Evolutionary conservation across 1,140 invertebrate species (phyloP), one percentile per base, ranked within the genome.

Genomic region (Heterodera schachtii): DNA sequence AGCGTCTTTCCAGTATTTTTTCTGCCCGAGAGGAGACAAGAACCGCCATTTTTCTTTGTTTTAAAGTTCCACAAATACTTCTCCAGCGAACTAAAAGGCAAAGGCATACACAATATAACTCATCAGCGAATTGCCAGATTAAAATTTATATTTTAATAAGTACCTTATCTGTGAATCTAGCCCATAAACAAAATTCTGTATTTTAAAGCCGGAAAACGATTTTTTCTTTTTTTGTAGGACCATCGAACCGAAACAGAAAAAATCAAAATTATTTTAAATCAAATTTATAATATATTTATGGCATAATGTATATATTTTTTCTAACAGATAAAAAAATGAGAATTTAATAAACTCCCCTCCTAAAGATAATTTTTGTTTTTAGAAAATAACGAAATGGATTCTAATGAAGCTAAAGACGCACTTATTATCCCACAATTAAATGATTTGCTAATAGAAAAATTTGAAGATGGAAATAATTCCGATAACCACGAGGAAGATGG

Each of bases 401-500:
- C 57, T 19, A 4, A 16, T 19, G 57, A n/a, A 8, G 49, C 49
- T 19, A 19, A n/a, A 8, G 49, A 6, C 57, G 57, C 16, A 13
- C 4, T 64, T 19, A 44, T 71, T 46, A 41, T 43, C 43, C 6
- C 8, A 31, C 16, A 11, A 41, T 71, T 71, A 46, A 46, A 31
- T 13, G 43, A 78, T 44, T 43, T 64, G 66, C 41, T 78, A 41
- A 47, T 78, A 13, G 57, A 64, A 64, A 3, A 64, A 5, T 64
- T 64, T 66, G 79, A 80, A 31, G 75, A 76, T 70, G 46, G 13
- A 46, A 60, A 19, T 57, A 16, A 81, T 81, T 64, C n/a, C 19
- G 77, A 60, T 3, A n/a, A 19, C 57, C 57, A 64, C 3, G 80
- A 81, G 11, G 71, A 82, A 43, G 80, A 85, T 60, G 87, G 86